Evolutionary conservation across 2,113 vertebrate genomes (phyloP).

Genomic region (Litocranius walleri): DNA sequence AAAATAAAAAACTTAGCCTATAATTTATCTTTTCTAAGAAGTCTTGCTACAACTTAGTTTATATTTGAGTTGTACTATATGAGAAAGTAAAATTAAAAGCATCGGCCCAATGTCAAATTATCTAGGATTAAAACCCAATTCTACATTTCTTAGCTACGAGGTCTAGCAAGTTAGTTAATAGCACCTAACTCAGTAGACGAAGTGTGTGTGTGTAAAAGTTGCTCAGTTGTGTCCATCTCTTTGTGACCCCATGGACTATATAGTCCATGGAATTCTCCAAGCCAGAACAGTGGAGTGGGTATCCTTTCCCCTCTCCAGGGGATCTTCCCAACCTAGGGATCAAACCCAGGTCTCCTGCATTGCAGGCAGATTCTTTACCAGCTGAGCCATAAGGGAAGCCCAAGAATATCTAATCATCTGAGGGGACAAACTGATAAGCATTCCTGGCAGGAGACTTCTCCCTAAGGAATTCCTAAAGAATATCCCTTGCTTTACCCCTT

Average conservation of each 20-base stretch:
- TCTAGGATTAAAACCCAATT: background rate
- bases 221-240: background rate
- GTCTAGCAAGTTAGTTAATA: conserved; percentile 28
- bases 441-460: background rate
- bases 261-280: background rate
- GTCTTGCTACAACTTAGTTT: conserved; percentile 30
- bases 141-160: background rate
- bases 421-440: background rate
- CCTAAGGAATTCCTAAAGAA: background rate
- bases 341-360: background rate
- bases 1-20: background rate
- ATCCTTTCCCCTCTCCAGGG: background rate
- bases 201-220: background rate
- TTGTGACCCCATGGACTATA: background rate
- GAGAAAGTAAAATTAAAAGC: background rate
- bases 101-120: background rate
- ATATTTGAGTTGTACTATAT: background rate
- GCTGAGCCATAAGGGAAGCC: background rate
- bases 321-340: background rate
- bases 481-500: background rate
- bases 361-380: background rate
- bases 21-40: conserved; percentile 46
- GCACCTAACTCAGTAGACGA: background rate
- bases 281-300: background rate
- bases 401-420: background rate